Evolutionary conservation across 35 echinoderm and acorn worm genomes (phyloP).

Genomic region (Strongylocentrotus purpuratus): DNA sequence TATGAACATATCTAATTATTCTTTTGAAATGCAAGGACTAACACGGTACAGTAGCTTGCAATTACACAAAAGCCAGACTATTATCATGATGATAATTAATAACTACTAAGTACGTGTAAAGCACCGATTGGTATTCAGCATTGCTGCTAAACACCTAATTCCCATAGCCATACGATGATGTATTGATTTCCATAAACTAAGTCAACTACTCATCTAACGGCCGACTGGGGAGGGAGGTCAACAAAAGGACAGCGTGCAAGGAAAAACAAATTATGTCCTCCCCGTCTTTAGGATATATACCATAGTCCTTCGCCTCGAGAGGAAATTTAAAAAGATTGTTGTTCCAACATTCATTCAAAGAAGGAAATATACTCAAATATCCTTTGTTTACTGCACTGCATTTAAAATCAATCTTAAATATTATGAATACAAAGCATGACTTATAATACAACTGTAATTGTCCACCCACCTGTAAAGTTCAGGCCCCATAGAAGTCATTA

Average conservation of each 20-base stretch:
- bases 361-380: too few species aligned
- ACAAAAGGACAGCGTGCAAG: neutral
- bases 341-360: neutral
- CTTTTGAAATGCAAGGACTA: neutral
- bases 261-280: neutral
- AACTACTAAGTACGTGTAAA: neutral
- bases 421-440: too few species aligned
- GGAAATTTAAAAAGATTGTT: neutral
- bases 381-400: too few species aligned
- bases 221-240: neutral
- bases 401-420: too few species aligned
- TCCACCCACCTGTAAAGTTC: too few species aligned
- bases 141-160: neutral
- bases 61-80: neutral
- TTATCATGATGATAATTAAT: neutral
- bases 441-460: too few species aligned
- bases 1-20: neutral
- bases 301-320: neutral
- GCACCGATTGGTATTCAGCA: neutral
- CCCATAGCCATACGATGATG: neutral
- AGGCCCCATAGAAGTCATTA: too few species aligned
- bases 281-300: neutral
- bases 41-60: neutral
- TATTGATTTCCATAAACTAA: neutral
- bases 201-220: constrained; percentile 1